phyloP scores from a whole-genome alignment of 2,888 invertebrate species.

The Tortricodes alternella region DNA sequence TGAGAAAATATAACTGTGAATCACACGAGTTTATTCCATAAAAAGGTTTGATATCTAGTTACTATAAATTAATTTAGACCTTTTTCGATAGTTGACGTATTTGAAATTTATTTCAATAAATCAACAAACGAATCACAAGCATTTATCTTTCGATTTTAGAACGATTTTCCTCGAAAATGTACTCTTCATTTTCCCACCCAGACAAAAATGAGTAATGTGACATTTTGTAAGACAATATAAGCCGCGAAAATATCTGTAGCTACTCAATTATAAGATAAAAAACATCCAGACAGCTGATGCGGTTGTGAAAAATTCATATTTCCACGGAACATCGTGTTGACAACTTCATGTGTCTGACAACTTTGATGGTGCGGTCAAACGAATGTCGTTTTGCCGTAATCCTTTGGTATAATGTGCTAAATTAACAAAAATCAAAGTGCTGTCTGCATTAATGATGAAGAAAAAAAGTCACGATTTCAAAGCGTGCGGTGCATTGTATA shows the following conservation, averaged over 20 bases:
- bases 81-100: too few relatives aligned
- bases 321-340: slow-evolving; percentile 33
- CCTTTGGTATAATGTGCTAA: slow-evolving; percentile 10
- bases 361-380: slow-evolving; percentile 27
- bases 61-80: too few relatives aligned
- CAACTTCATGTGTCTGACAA: slow-evolving; percentile 35
- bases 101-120: too few relatives aligned
- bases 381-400: slow-evolving; percentile 4
- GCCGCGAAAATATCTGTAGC: slow-evolving; percentile 39
- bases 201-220: slow-evolving; percentile 31
- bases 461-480: slow-evolving; percentile 20
- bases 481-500: slow-evolving; percentile 11
- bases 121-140: neutral
- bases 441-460: neutral
- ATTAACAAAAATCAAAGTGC: slow-evolving; percentile 1
- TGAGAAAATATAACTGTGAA: slow-evolving; percentile 15
- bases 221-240: slow-evolving; percentile 43
- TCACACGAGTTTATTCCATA: too few relatives aligned
- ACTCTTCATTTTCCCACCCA: slow-evolving; percentile 30
- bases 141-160: neutral
- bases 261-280: slow-evolving; percentile 58
- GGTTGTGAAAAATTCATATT: slow-evolving; percentile 27
- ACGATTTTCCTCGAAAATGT: neutral
- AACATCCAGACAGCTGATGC: slow-evolving; percentile 50
- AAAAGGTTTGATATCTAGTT: too few relatives aligned